These are phyloP conservation scores for Colletes collaris DNA, from an alignment of 2,888 invertebrate species.

Conservation along the genomic window DNA sequence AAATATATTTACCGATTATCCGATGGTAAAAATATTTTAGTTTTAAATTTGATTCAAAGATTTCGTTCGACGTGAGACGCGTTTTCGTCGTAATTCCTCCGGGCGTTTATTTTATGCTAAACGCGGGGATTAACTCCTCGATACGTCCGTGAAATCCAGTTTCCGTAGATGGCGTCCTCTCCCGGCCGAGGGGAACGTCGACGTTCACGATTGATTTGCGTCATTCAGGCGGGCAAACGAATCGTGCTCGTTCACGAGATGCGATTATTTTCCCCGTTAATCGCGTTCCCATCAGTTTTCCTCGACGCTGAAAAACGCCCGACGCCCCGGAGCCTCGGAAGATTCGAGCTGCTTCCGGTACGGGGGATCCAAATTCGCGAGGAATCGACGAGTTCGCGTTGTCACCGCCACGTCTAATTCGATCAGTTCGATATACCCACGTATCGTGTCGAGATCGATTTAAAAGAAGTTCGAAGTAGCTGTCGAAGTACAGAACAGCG, in stretches of 20 bases:
- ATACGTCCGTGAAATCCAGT: slow-evolving; percentile 16
- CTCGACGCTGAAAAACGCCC: slow-evolving; percentile 13
- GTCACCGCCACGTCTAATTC: not conserved
- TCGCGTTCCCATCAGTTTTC: slow-evolving; percentile 4
- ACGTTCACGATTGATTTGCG: slow-evolving; percentile 16
- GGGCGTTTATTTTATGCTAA: not conserved
- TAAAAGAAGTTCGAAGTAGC: no score
- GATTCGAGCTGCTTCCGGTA: not conserved
- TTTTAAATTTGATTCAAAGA: no score
- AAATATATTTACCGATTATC: no score
- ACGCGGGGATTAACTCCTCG: not conserved
- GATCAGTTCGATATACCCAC: not conserved
- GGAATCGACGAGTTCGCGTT: not conserved
- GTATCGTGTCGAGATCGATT: no score
- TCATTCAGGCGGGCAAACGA: slow-evolving; percentile 21
- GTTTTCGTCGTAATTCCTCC: no score
- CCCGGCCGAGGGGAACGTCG: not conserved
- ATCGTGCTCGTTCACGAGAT: slow-evolving; percentile 22
- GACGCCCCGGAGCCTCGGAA: not conserved
- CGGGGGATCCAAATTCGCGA: not conserved
- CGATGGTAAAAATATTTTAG: no score
- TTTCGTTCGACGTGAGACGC: no score
- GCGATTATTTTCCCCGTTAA: slow-evolving; percentile 32
- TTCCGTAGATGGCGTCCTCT: not conserved
- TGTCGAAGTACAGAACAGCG: no score